A percentile compares a stretch with the other conserved stretches of the same genome.
phyloP scores from a whole-genome alignment of 2,797 vertebrate species.

The Sciaenops ocellatus region DNA sequence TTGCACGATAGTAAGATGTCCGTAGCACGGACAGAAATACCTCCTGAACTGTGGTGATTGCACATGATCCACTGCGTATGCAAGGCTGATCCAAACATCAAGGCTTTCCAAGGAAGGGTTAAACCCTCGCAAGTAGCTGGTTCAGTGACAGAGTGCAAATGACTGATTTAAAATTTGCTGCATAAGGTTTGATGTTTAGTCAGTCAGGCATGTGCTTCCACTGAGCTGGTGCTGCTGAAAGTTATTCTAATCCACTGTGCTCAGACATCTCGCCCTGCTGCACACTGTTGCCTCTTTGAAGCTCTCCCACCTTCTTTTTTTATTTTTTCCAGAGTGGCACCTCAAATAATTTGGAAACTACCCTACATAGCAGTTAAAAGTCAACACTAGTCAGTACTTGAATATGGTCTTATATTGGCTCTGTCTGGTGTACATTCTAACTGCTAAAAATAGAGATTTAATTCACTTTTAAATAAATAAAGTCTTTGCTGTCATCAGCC shows the following conservation, averaged over 20 bases:
- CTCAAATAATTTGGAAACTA: not conserved
- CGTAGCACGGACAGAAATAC: not conserved
- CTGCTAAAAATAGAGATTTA: not conserved
- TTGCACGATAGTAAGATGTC: not conserved
- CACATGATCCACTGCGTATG: not conserved
- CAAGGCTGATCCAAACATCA: not conserved
- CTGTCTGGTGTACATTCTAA: not conserved
- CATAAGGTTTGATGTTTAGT: not conserved
- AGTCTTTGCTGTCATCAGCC: not conserved
- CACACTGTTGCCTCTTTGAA: not conserved
- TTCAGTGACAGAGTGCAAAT: not conserved
- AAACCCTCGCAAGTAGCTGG: not conserved
- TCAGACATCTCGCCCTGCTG: not conserved
- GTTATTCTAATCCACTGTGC: not conserved
- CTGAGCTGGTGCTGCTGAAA: not conserved
- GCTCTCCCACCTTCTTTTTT: not conserved
- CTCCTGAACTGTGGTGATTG: not conserved
- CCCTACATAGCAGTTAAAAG: not conserved
- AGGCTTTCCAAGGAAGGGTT: not conserved
- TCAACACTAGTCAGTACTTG: not conserved
- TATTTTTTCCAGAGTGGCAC: not conserved
- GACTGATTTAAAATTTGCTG: not conserved
- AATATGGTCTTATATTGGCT: not conserved
- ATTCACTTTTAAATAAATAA: not conserved
- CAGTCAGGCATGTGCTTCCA: not conserved